Conservation (phyloP, 2,113 vertebrate species). For the Mustela nigripes region DNA sequence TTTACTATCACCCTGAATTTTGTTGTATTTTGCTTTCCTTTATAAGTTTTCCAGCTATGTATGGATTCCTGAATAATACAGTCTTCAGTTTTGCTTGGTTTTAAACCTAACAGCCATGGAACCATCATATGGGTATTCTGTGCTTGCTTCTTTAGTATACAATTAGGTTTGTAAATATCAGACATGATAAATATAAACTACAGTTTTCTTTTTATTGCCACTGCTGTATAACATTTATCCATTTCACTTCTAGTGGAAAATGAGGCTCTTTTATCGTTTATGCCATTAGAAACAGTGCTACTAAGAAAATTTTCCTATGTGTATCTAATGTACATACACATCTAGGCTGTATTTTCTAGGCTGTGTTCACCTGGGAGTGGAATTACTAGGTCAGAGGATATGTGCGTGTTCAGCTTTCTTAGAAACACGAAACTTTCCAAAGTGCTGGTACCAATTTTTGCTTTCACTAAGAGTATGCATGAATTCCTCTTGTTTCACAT, state of each 20-base stretch:
- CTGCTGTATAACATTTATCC: not conserved
- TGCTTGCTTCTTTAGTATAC: not conserved
- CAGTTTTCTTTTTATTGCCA: not conserved
- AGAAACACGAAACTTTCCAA: not conserved
- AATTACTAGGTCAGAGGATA: not conserved
- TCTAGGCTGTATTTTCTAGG: not conserved
- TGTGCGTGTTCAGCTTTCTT: not conserved
- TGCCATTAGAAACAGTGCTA: not conserved
- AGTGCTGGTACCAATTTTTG: not conserved
- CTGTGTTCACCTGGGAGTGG: not conserved
- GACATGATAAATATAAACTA: not conserved
- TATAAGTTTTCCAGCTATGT: not conserved
- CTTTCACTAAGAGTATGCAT: not conserved
- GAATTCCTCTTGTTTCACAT: constrained; percentile 41
- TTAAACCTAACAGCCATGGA: not conserved
- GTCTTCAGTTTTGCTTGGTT: not conserved
- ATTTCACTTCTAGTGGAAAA: not conserved
- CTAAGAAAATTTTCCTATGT: not conserved
- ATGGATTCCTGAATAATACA: not conserved
- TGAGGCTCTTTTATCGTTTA: not conserved
- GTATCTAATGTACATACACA: not conserved
- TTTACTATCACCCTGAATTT: not conserved
- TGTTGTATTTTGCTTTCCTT: not conserved
- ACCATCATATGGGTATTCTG: not conserved
- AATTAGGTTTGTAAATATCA: not conserved